These are phyloP conservation scores for Lagenorhynchus albirostris DNA, from an alignment of 2,113 vertebrate genomes.

Conservation along the genomic window DNA sequence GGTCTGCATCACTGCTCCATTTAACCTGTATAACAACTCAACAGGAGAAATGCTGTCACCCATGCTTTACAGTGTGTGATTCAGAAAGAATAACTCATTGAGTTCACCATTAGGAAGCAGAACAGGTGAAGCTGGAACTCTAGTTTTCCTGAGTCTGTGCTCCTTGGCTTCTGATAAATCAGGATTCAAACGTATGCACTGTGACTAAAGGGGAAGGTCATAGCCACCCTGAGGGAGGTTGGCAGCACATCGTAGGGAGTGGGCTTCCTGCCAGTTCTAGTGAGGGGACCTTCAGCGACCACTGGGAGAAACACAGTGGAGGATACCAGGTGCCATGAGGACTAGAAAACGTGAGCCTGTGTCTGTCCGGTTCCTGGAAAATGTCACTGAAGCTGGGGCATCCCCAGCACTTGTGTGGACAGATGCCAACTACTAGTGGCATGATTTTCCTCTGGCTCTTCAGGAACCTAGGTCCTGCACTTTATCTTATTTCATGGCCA, in stretches of 20 bases:
- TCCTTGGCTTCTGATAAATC: not conserved
- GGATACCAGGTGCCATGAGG: not conserved
- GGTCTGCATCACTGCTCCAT: not conserved
- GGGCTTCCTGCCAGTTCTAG: not conserved
- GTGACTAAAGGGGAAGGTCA: not conserved
- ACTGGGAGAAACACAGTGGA: not conserved
- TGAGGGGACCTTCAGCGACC: not conserved
- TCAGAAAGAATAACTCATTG: not conserved
- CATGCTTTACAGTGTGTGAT: not conserved
- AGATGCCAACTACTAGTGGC: conserved; percentile 33
- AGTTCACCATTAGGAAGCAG: not conserved
- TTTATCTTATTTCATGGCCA: not conserved
- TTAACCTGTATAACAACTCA: not conserved
- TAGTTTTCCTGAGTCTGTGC: not conserved
- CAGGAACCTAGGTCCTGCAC: not conserved
- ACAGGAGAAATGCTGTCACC: not conserved
- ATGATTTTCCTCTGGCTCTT: conserved; percentile 12
- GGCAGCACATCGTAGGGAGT: not conserved
- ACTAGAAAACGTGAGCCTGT: not conserved
- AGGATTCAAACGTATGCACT: not conserved
- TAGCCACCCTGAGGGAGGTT: too few species aligned
- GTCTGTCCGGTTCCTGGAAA: not conserved
- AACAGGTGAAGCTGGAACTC: not conserved
- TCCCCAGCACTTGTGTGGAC: not conserved
- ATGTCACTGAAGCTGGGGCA: not conserved